Percentiles rank a stretch among this genome's conserved stretches.
These are phyloP conservation scores for Ceratina australensis DNA, from an alignment of 1,140 invertebrate species.

Conservation along the genomic window DNA sequence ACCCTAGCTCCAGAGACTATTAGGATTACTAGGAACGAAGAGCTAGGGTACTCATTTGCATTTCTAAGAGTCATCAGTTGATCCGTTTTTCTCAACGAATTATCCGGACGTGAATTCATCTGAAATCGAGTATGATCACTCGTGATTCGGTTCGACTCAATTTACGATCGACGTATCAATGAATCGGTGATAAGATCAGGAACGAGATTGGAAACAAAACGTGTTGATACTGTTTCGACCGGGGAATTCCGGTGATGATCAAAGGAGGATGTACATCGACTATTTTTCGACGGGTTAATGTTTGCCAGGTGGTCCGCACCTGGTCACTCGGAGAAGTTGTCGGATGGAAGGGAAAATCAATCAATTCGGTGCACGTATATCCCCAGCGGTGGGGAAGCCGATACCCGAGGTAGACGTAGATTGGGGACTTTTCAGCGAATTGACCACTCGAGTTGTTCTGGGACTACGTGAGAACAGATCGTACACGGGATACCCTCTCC, in stretches of 20 bases:
- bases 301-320: slow-evolving; percentile 34
- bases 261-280: too few relatives aligned
- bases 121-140: too few relatives aligned
- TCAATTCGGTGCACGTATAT: slow-evolving; percentile 46
- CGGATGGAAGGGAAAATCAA: slow-evolving; percentile 44
- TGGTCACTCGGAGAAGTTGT: slow-evolving; percentile 24
- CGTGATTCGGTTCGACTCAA: too few relatives aligned
- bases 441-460: slow-evolving; percentile 43
- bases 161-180: too few relatives aligned
- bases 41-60: too few relatives aligned
- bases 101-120: too few relatives aligned
- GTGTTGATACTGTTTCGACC: too few relatives aligned
- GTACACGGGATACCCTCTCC: not conserved
- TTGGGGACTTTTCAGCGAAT: slow-evolving; percentile 46
- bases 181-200: too few relatives aligned
- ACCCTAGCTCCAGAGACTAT: slow-evolving; percentile 16
- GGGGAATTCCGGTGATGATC: too few relatives aligned
- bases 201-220: too few relatives aligned
- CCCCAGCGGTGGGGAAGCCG: slow-evolving; percentile 20
- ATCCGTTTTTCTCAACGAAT: too few relatives aligned
- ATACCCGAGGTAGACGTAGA: slow-evolving; percentile 39
- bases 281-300: slow-evolving; percentile 27
- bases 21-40: slow-evolving; percentile 8
- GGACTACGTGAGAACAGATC: slow-evolving; percentile 42
- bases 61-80: too few relatives aligned